Percentiles rank a stretch among this genome's conserved stretches.
Conservation (phyloP, 1,140 invertebrate genomes). For the Leptopilina clavipes region DNA sequence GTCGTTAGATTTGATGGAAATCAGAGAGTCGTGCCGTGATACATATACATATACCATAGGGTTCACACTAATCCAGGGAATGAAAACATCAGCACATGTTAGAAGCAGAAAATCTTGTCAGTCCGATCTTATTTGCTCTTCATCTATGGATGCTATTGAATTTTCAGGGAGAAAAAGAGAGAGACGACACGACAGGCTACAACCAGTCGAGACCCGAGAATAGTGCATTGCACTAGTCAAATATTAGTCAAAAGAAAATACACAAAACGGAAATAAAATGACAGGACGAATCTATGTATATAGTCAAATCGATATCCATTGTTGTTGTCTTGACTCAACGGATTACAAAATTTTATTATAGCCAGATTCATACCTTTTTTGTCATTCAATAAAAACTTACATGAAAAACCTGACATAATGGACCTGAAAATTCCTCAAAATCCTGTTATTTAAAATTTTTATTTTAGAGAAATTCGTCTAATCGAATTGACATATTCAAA, state of each 20-base stretch:
- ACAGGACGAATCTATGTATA: no score
- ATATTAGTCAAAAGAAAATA: neutral
- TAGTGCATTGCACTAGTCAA: neutral
- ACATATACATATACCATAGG: neutral
- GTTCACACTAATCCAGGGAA: neutral
- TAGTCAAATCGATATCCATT: no score
- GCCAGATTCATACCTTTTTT: no score
- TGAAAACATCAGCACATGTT: conserved; percentile 25
- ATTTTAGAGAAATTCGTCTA: no score
- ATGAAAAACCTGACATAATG: no score
- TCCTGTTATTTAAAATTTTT: no score
- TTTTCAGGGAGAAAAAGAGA: neutral
- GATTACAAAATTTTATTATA: no score
- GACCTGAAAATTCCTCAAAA: no score
- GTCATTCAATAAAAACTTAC: no score
- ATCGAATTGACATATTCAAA: no score
- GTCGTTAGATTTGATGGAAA: neutral
- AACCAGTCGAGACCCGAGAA: neutral
- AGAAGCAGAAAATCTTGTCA: neutral
- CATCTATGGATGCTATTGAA: neutral
- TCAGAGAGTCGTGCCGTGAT: neutral
- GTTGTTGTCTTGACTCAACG: no score
- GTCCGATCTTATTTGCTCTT: conserved; percentile 16
- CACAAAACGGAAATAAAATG: neutral
- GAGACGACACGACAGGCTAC: neutral